Percentiles rank a stretch among this genome's conserved stretches.
These are phyloP conservation scores for Hylaea fasciaria DNA, from an alignment of 2,888 invertebrate genomes.

Conservation along the genomic window DNA sequence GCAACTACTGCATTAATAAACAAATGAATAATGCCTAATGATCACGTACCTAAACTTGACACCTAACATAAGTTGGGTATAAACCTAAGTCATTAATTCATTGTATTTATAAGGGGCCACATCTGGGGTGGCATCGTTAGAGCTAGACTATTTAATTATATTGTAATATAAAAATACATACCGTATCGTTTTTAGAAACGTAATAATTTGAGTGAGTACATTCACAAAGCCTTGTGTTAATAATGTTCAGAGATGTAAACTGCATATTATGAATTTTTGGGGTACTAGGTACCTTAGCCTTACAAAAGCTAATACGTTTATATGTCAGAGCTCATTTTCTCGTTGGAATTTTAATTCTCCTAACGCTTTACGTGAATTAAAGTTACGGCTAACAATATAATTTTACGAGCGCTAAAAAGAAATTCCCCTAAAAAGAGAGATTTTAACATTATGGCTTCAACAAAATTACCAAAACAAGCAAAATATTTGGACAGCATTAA, in stretches of 20 bases:
- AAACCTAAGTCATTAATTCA: too few relatives aligned
- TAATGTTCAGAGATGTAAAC: constrained; percentile 21
- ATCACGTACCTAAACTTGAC: background rate
- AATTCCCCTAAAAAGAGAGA: constrained; percentile 58
- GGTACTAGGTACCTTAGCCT: constrained; percentile 39
- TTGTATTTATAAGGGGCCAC: too few relatives aligned
- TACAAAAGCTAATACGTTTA: constrained; percentile 74
- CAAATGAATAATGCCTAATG: constrained; percentile 1
- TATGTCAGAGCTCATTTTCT: constrained; percentile 73
- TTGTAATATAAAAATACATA: too few relatives aligned
- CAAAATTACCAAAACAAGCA: constrained; percentile 48
- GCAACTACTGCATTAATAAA: background rate
- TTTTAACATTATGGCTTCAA: constrained; percentile 48
- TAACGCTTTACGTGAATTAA: constrained; percentile 70
- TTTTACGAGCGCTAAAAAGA: constrained; percentile 67
- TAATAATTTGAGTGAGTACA: background rate
- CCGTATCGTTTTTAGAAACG: background rate
- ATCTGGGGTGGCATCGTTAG: too few relatives aligned
- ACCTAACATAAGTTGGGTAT: too few relatives aligned
- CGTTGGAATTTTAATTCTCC: constrained; percentile 75
- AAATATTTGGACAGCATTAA: constrained; percentile 57
- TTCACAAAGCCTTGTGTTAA: constrained; percentile 15
- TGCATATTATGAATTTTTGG: constrained; percentile 49
- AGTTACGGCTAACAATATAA: constrained; percentile 72
- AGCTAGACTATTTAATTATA: too few relatives aligned